Percentiles rank a stretch among this genome's conserved stretches.
These are phyloP conservation scores for Timandra comae DNA, from an alignment of 2,888 invertebrate species.

Conservation along the genomic window DNA sequence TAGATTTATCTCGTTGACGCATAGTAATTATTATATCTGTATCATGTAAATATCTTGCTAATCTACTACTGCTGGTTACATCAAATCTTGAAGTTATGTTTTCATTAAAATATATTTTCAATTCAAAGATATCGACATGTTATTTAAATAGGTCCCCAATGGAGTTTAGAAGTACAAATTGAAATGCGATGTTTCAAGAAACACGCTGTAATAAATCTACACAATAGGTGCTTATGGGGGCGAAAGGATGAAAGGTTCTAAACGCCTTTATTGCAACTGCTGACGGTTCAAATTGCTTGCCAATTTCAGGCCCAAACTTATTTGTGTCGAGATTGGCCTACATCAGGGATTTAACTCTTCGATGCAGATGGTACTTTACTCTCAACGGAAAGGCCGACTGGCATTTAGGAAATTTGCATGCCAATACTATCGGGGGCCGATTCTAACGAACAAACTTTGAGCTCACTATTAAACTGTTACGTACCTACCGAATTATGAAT, in stretches of 20 bases:
- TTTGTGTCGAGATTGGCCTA: constrained; percentile 37
- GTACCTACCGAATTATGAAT: constrained; percentile 22
- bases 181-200: not conserved
- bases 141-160: too few species aligned
- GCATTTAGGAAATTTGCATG: constrained; percentile 60
- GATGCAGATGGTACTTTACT: constrained; percentile 39
- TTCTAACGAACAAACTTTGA: constrained; percentile 48
- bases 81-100: too few species aligned
- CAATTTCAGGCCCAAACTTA: constrained; percentile 30
- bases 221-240: not conserved
- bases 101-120: too few species aligned
- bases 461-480: constrained; percentile 29
- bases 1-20: constrained; percentile 1
- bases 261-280: not conserved
- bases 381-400: constrained; percentile 24
- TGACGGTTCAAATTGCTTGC: constrained; percentile 3
- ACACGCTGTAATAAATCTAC: not conserved
- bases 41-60: too few species aligned
- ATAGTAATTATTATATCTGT: too few species aligned
- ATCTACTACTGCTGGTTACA: too few species aligned
- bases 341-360: constrained; percentile 44
- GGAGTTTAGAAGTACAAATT: not conserved
- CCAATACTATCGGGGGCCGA: constrained; percentile 44
- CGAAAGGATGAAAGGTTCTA: not conserved
- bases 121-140: too few species aligned